Conservation (phyloP, 2,113 vertebrate genomes). For the Columba livia region DNA sequence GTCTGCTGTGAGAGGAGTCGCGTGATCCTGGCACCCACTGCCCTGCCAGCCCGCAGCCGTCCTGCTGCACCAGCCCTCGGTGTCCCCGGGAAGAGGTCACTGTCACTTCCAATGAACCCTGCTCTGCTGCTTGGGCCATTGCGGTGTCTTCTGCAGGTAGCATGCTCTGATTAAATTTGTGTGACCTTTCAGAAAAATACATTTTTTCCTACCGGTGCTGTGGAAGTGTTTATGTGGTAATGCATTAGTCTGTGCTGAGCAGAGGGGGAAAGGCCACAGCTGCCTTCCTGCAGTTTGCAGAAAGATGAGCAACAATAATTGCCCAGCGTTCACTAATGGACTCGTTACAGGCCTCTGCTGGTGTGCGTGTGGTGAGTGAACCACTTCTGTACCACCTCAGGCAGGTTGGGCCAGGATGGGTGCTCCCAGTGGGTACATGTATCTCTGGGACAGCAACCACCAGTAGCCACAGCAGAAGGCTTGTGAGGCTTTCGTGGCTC, state of each 20-base stretch:
- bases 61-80: not conserved
- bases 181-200: constrained; percentile 4
- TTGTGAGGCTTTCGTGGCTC: rapidly evolving
- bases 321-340: rapidly evolving
- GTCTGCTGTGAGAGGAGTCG: not conserved
- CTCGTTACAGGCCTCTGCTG: not conserved
- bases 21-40: rapidly evolving
- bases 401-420: not conserved
- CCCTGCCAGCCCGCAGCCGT: rapidly evolving
- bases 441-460: not conserved
- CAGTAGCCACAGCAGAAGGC: rapidly evolving
- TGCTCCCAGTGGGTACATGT: rapidly evolving
- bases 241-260: not conserved
- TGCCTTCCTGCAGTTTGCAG: not conserved
- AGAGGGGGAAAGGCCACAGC: not conserved
- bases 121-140: not conserved
- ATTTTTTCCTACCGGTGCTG: not conserved
- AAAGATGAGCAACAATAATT: not conserved
- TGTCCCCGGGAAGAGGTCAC: not conserved
- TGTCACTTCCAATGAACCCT: not conserved
- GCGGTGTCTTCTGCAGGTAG: not conserved
- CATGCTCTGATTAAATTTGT: not conserved
- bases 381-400: rapidly evolving
- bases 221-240: not conserved
- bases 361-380: not conserved